Evolutionary conservation across 2,888 invertebrate genomes (phyloP), one percentile per base, ranked within the genome.

Genomic region (Pyrocoelia pectoralis): DNA sequence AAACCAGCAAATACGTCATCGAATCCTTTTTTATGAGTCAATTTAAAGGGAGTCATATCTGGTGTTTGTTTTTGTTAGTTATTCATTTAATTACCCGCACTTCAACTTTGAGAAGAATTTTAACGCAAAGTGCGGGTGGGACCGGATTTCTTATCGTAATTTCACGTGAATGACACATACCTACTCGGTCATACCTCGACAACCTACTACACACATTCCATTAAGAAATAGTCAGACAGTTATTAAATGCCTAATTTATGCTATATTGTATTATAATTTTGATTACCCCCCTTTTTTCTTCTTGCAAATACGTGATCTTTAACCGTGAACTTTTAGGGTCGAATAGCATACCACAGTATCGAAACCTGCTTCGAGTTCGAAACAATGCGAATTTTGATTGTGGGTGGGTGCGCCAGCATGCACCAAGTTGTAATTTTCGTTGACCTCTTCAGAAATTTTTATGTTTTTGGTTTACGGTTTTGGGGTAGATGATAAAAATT

Each of bases 261-360:
- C 17, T 14, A 8, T 2, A 46, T 17, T 17, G 3, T 46, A 46
- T 46, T 18, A 10, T 46, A 50, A 28, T 50, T 19, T 24, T 43
- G 13, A 43, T n/a, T 43, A 15, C 43, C 3, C n/a, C n/a, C n/a
- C n/a, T n/a, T n/a, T n/a, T n/a, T n/a, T n/a, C n/a, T n/a, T 38
- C n/a, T 17, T 48, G 9, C 18, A 4, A 18, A 19, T 10, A 15
- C 17, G 19, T 18, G n/a, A 24, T 28, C 14, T 49, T 33, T 67
- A 70, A 66, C 73, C 73, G 71, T 73, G 73, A 73, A 72, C 73
- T 73, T 73, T 72, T 29, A 43, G 65, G 65, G 69, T 68, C 68
- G 70, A 63, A 53, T 66, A 68, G 63, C 70, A 55, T 69, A 69
- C 68, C 65, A 66, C 69, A 62, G 67, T 56, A 68, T 56, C 60